These are phyloP conservation scores for Apogon talboti DNA, from an alignment of 2,797 vertebrate genomes.

Conservation along the genomic window DNA sequence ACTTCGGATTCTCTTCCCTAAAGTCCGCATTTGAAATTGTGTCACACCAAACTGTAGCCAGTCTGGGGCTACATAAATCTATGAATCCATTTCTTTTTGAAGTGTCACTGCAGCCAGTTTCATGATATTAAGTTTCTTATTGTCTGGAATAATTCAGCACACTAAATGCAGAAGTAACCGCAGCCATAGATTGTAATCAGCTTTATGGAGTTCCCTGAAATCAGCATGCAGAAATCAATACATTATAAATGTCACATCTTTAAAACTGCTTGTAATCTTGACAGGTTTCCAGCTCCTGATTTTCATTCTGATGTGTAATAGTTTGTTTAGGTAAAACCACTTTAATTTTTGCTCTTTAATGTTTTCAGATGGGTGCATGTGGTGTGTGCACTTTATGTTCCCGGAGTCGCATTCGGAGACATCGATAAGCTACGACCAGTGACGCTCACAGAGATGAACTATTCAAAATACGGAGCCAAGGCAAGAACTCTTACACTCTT, in stretches of 20 bases:
- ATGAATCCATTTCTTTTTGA: constrained; percentile 69
- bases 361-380: constrained; percentile 96
- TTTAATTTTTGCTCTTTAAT: constrained; percentile 20
- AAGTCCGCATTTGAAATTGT: constrained; percentile 83
- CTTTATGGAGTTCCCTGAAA: constrained; percentile 18
- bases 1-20: constrained; percentile 84
- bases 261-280: background rate
- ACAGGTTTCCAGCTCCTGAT: constrained; percentile 7
- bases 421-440: constrained; percentile 98
- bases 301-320: constrained; percentile 10
- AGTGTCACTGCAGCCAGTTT: constrained; percentile 63
- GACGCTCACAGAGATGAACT: constrained; percentile 99
- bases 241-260: constrained; percentile 37
- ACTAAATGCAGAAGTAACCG: constrained; percentile 41
- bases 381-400: constrained; percentile 98
- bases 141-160: constrained; percentile 46
- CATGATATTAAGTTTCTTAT: constrained; percentile 43
- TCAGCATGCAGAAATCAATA: constrained; percentile 11
- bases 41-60: constrained; percentile 75
- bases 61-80: constrained; percentile 71
- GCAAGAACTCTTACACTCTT: constrained; percentile 75
- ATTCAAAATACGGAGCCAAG: constrained; percentile 98
- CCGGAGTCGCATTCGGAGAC: constrained; percentile 99
- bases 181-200: constrained; percentile 39
- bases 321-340: background rate